These are phyloP conservation scores for Doryteuthis pealeii DNA, from an alignment of 1,140 invertebrate genomes.

Conservation along the genomic window DNA sequence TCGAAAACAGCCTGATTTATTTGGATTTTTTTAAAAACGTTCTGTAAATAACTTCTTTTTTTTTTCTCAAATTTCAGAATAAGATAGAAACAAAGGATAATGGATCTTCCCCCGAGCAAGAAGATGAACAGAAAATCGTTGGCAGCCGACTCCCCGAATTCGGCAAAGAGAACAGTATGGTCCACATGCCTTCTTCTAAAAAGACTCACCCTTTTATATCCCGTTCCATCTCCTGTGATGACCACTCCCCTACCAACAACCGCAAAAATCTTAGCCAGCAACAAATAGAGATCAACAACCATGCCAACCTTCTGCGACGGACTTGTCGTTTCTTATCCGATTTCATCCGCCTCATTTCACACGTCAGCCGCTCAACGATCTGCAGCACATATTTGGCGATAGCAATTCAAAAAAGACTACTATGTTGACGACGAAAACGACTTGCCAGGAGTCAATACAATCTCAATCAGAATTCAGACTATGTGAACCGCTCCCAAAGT, in stretches of 20 bases:
- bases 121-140: neutral
- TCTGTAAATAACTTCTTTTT: no score
- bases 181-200: neutral
- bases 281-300: constrained; percentile 8
- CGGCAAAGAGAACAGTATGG: neutral
- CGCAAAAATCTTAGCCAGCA: neutral
- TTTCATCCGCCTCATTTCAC: neutral
- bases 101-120: neutral
- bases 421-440: neutral
- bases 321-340: neutral
- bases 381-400: neutral
- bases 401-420: neutral
- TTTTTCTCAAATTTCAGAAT: constrained; percentile 1
- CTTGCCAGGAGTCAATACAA: constrained; percentile 1
- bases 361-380: neutral
- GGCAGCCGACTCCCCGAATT: neutral
- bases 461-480: neutral
- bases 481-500: constrained; percentile 1
- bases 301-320: neutral
- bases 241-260: neutral
- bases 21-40: no score
- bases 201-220: neutral
- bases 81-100: neutral
- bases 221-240: neutral
- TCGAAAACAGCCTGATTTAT: no score